Conservation (phyloP, 2,888 invertebrate genomes). For the Trissolcus japonicus region DNA sequence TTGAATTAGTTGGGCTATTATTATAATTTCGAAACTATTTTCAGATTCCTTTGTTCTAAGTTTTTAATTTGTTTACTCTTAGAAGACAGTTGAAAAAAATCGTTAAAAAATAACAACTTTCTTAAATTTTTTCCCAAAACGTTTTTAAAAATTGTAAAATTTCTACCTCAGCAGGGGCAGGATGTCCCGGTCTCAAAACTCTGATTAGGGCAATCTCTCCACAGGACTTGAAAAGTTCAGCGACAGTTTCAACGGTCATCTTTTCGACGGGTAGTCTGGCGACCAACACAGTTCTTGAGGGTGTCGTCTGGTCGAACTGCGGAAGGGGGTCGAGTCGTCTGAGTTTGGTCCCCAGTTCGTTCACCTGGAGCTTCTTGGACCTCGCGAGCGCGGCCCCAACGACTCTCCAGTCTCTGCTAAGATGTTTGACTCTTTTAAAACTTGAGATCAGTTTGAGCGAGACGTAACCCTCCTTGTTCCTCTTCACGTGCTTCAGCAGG, state of each 20-base stretch:
- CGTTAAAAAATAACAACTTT: too few species aligned
- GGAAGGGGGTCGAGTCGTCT: constrained; percentile 90
- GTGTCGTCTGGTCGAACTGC: constrained; percentile 93
- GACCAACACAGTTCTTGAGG: constrained; percentile 93
- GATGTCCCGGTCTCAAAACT: constrained; percentile 91
- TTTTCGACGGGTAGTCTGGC: constrained; percentile 90
- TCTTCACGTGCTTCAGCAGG: constrained; percentile 93
- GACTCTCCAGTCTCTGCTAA: constrained; percentile 95
- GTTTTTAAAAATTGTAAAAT: too few species aligned
- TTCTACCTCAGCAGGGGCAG: constrained; percentile 89
- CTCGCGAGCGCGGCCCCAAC: constrained; percentile 91
- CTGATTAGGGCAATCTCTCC: constrained; percentile 94
- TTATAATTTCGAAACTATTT: constrained; percentile 27
- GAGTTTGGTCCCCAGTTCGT: constrained; percentile 93
- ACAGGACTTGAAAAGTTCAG: constrained; percentile 90
- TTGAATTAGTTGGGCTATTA: constrained; percentile 46
- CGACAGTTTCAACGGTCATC: constrained; percentile 92
- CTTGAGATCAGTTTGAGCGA: constrained; percentile 95
- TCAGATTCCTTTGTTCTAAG: constrained; percentile 19
- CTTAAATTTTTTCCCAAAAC: too few species aligned
- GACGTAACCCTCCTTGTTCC: constrained; percentile 97
- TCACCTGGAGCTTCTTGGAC: constrained; percentile 88
- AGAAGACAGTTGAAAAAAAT: too few species aligned
- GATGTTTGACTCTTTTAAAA: constrained; percentile 94
- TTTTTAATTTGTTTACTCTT: neutral